Evolutionary conservation across 2,888 invertebrate genomes (phyloP).

Genomic region (Lycia hirtaria): DNA sequence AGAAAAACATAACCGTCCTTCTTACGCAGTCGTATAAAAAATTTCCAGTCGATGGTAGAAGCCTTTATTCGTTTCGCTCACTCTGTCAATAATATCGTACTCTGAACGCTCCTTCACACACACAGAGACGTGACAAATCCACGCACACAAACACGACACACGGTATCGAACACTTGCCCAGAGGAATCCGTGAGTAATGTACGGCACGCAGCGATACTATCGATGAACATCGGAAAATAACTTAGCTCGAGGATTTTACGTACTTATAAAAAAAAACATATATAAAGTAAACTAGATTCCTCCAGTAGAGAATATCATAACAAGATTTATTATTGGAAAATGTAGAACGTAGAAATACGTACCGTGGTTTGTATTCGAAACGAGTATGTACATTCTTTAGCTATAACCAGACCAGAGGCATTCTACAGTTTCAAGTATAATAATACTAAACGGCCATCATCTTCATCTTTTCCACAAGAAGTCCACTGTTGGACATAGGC

Average conservation of each 20-base stretch:
- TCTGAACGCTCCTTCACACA: constrained; percentile 14
- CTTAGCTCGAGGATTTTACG: constrained; percentile 12
- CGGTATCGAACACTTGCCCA: neutral
- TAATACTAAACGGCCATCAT: too few relatives aligned
- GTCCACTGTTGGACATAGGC: too few relatives aligned
- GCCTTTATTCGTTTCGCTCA: too few relatives aligned
- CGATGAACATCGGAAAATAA: constrained; percentile 22
- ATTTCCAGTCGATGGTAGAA: too few relatives aligned
- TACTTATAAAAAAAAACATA: constrained; percentile 8
- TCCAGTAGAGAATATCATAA: neutral
- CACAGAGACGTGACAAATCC: constrained; percentile 5
- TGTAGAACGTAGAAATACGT: neutral
- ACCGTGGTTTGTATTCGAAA: too few relatives aligned
- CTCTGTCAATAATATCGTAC: neutral
- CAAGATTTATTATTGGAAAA: neutral
- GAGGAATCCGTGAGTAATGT: constrained; percentile 27
- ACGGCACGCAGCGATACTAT: constrained; percentile 12
- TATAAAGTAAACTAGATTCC: too few relatives aligned
- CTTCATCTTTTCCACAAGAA: too few relatives aligned
- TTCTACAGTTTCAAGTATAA: too few relatives aligned
- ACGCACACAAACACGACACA: constrained; percentile 10
- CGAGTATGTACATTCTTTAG: too few relatives aligned
- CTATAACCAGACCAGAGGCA: too few relatives aligned
- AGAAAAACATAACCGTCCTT: too few relatives aligned
- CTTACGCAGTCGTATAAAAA: too few relatives aligned